Conservation (phyloP, 2,113 vertebrate species). For the Malurus melanocephalus region DNA sequence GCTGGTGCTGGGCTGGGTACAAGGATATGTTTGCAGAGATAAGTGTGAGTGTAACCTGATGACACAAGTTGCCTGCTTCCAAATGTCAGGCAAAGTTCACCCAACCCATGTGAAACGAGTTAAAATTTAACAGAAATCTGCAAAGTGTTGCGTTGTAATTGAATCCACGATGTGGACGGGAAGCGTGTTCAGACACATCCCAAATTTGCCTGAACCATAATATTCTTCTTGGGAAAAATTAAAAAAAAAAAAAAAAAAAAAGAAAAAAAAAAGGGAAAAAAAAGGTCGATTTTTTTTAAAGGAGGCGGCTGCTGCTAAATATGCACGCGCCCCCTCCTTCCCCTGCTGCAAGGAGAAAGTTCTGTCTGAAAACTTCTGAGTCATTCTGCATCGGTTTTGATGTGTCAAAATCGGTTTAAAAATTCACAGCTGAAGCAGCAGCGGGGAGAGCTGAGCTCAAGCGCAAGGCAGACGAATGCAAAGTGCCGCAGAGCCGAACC, state of each 20-base stretch:
- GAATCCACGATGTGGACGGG: neutral
- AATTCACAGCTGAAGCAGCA: constrained; percentile 26
- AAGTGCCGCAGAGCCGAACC: neutral
- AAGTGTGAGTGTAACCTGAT: constrained; percentile 70
- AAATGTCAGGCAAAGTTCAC: constrained; percentile 74
- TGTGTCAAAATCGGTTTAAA: constrained; percentile 13
- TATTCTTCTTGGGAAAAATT: neutral
- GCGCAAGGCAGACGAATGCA: neutral
- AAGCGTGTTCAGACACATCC: constrained; percentile 34
- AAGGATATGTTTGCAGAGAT: constrained; percentile 64
- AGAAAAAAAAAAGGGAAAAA: neutral
- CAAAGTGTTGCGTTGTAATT: constrained; percentile 25
- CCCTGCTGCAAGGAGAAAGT: constrained; percentile 17
- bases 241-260: neutral
- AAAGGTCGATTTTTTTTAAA: neutral
- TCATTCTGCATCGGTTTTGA: constrained; percentile 14
- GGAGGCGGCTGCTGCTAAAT: constrained; percentile 1
- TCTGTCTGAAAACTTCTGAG: constrained; percentile 31
- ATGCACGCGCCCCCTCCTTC: neutral
- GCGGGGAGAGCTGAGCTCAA: neutral
- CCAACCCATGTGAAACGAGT: constrained; percentile 66
- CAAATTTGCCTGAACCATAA: neutral
- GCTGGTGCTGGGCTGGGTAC: constrained; percentile 46
- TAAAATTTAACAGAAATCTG: constrained; percentile 69
- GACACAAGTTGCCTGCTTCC: constrained; percentile 70